Evolutionary conservation across 2,113 vertebrate genomes (phyloP).

Genomic region (Muscicapa adusta): DNA sequence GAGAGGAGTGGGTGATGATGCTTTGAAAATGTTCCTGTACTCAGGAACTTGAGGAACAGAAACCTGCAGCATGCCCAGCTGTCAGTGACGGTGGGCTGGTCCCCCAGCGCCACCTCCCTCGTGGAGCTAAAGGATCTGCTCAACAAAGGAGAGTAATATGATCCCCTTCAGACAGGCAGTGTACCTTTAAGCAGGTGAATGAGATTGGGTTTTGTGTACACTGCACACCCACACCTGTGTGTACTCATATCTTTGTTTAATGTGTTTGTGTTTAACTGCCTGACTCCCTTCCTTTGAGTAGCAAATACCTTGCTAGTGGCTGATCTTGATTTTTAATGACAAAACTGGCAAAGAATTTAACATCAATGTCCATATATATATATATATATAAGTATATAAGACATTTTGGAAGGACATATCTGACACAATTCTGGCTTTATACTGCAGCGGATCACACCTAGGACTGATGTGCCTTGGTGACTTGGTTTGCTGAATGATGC

Average conservation of each 20-base stretch:
- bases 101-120: not conserved
- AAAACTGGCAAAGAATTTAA: not conserved
- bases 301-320: not conserved
- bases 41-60: not conserved
- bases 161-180: not conserved
- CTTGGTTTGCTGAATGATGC: not conserved
- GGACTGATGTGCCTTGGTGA: not conserved
- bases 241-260: not conserved
- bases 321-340: not conserved
- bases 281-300: not conserved
- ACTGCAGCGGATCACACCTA: rapidly evolving
- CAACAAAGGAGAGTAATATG: not conserved
- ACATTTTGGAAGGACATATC: not conserved
- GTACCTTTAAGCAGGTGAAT: not conserved
- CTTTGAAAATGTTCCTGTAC: not conserved
- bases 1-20: not conserved
- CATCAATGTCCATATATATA: not conserved
- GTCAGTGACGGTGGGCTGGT: rapidly evolving
- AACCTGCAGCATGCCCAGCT: not conserved
- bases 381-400: no score
- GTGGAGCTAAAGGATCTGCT: not conserved
- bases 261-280: not conserved
- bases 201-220: not conserved
- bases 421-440: not conserved
- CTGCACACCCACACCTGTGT: not conserved